These are phyloP conservation scores for Tenthredo amoena DNA, from an alignment of 2,888 invertebrate species.

Conservation along the genomic window DNA sequence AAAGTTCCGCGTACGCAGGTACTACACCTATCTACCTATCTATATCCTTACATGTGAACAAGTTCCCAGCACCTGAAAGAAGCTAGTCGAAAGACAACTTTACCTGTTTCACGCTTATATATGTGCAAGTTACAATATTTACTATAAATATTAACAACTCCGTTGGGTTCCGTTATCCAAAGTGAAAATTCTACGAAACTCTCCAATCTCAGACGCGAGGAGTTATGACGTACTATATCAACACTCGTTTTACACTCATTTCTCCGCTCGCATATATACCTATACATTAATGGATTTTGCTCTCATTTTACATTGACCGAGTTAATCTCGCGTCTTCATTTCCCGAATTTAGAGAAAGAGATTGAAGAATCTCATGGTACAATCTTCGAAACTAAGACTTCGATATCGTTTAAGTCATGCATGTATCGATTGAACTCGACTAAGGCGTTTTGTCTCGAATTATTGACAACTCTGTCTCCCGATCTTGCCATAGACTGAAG, in stretches of 20 bases:
- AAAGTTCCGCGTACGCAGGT: slow-evolving; percentile 35
- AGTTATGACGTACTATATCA: neutral
- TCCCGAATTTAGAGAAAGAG: neutral
- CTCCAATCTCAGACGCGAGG: slow-evolving; percentile 26
- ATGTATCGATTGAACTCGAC: neutral
- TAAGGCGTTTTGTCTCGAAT: neutral
- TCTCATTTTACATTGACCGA: slow-evolving; percentile 3
- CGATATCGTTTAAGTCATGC: neutral
- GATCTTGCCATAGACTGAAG: neutral
- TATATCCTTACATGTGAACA: slow-evolving; percentile 32
- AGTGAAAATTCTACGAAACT: slow-evolving; percentile 47
- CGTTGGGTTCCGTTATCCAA: slow-evolving; percentile 20
- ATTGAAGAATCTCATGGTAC: neutral
- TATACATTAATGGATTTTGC: neutral
- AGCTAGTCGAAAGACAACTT: neutral
- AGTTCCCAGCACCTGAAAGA: slow-evolving; percentile 45
- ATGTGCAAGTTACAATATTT: slow-evolving; percentile 16
- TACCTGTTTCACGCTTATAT: slow-evolving; percentile 7
- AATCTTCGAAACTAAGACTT: no score
- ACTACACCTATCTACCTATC: neutral
- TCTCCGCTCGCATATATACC: neutral
- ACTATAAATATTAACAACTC: slow-evolving; percentile 47
- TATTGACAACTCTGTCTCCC: neutral
- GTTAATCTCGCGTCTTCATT: neutral
- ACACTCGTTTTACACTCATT: slow-evolving; percentile 16